A percentile compares a stretch with the other conserved stretches of the same genome.
Evolutionary conservation across 1,140 invertebrate genomes (phyloP).

Genomic region (Araneus ventricosus): DNA sequence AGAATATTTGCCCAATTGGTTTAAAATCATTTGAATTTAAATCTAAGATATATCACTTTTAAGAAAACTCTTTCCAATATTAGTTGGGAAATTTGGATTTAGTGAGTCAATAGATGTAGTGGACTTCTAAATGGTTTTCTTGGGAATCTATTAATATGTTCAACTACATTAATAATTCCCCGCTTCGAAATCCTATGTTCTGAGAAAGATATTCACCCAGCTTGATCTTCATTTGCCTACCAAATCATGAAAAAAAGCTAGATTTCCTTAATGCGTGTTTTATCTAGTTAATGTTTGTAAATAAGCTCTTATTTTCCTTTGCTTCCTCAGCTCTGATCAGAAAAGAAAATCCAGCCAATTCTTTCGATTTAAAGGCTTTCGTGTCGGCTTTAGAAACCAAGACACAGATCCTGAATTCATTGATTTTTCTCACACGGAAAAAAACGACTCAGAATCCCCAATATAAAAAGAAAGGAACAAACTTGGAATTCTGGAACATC

Average conservation of each 20-base stretch:
- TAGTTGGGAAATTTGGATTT: too few species aligned
- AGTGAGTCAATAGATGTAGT: too few species aligned
- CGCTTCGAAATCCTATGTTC: too few species aligned
- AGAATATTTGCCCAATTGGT: too few species aligned
- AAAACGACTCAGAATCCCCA: background rate
- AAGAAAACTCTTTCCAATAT: too few species aligned
- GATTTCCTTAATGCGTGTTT: background rate
- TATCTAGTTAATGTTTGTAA: background rate
- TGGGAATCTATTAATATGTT: too few species aligned
- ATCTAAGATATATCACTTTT: too few species aligned
- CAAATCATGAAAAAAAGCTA: background rate
- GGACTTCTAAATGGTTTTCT: too few species aligned
- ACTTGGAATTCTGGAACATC: constrained; percentile 9
- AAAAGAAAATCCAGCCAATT: background rate
- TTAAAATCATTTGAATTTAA: too few species aligned
- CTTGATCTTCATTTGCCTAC: too few species aligned
- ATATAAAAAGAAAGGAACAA: background rate
- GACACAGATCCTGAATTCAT: background rate
- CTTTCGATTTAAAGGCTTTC: background rate
- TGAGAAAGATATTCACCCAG: too few species aligned
- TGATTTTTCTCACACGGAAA: background rate
- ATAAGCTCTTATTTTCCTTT: background rate
- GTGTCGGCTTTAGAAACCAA: background rate
- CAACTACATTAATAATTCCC: too few species aligned
- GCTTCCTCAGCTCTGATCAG: background rate